Conservation (phyloP, 2,888 invertebrate genomes). For the Drosophila birchii region DNA sequence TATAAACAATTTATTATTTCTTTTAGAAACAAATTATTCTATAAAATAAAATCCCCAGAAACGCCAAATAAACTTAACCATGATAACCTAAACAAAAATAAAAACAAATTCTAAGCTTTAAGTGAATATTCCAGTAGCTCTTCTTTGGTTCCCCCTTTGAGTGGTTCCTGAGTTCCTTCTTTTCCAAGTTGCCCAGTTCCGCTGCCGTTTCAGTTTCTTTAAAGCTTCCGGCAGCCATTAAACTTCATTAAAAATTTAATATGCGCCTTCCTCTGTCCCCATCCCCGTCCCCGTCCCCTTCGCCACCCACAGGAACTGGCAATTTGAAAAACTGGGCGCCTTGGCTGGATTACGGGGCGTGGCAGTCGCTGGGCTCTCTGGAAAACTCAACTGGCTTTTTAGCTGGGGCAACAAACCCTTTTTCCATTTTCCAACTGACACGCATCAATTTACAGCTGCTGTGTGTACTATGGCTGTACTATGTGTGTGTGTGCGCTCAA, state of each 20-base stretch:
- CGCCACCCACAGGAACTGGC: constrained; percentile 33
- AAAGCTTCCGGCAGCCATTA: constrained; percentile 83
- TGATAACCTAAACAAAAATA: not conserved
- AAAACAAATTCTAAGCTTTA: not conserved
- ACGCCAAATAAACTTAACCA: not conserved
- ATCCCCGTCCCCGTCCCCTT: not conserved
- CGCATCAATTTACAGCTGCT: constrained; percentile 66
- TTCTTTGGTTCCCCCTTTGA: not conserved
- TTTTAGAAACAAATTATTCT: not conserved
- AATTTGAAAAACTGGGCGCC: constrained; percentile 22
- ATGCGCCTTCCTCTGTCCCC: constrained; percentile 52
- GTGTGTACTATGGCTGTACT: not conserved
- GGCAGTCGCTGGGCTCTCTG: constrained; percentile 12
- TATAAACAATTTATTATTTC: no score
- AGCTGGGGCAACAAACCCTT: constrained; percentile 20
- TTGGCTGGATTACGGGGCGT: constrained; percentile 30
- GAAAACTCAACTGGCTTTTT: constrained; percentile 18
- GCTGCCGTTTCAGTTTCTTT: constrained; percentile 50
- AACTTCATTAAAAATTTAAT: constrained; percentile 84
- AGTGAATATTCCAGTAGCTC: constrained; percentile 53
- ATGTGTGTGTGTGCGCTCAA: constrained; percentile 55
- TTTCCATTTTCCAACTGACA: constrained; percentile 44
- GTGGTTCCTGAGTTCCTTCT: not conserved
- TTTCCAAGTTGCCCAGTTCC: constrained; percentile 32
- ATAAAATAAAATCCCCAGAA: not conserved